Base-by-base conservation (phyloP, 2,113 vertebrate genomes). In the Peromyscus polionotus region DNA sequence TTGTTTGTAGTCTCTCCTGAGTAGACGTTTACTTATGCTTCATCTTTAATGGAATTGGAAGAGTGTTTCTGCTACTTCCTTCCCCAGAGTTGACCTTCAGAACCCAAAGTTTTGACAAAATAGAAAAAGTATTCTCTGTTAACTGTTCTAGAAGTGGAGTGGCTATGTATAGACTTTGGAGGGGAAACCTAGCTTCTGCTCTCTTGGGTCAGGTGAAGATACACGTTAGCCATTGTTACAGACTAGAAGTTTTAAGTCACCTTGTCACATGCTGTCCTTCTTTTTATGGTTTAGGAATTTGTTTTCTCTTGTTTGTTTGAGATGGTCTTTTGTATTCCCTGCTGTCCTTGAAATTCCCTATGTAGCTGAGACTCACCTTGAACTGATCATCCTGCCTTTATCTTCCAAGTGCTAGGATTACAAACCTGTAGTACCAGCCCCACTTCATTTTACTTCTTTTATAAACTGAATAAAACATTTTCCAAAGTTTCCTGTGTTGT, bases 401-500 rank as follows among this genome's bases (percentile, higher is more conserved):
- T 54, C 36, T 31, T 36, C 67, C 67, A n/a, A 88, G 36, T 72
- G 22, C 67, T 88, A 22, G 36, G 51, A 57, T 57, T 39, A 57
- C 13, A 88, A 36, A 7, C 31, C 5, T 88, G 51, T 39, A 28
- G 14, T 36, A 28, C 51, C 36, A 88, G 12, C 22, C 36, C 68
- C 20, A 54, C 36, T 70, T 36, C 48, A 68, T 87, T 97, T 97
- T 97, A 90, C 73, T 84, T 84, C 54, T 51, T 51, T 51, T 51
- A 51, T 51, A 51, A 51, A 8, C 51, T 51, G 51, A 51, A 51
- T 51, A 51, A 51, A 51, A 51, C 51, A 51, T 51, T 51, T 51
- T 51, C 51, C 51, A 90, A 96, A 96, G 88, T 95, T 84, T 31
- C 68, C 68, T 96, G 8, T 96, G 45, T 95, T 96, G 45, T 95